A percentile compares a stretch with the other conserved stretches of the same genome.
Evolutionary conservation across 1,140 invertebrate genomes (phyloP).

Genomic region (Dryas iulia): DNA sequence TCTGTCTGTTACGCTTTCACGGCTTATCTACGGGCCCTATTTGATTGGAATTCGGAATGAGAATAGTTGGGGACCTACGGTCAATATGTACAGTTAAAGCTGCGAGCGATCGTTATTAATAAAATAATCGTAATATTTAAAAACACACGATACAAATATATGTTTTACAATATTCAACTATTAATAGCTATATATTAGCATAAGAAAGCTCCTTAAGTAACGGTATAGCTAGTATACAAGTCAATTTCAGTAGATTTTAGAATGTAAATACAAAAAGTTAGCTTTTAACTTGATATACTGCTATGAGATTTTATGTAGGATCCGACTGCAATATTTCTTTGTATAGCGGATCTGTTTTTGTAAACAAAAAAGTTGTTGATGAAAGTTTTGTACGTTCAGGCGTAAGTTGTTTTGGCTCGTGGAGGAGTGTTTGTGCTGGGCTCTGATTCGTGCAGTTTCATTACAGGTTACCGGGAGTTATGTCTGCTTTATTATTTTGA

Average conservation of each 20-base stretch:
- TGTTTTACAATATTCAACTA: too few relatives aligned
- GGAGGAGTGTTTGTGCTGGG: slow-evolving; percentile 17
- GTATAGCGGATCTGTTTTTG: slow-evolving; percentile 4
- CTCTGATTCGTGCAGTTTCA: slow-evolving; percentile 15
- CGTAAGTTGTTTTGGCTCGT: slow-evolving; percentile 18
- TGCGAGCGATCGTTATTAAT: too few relatives aligned
- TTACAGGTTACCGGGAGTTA: slow-evolving; percentile 21
- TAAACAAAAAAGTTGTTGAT: slow-evolving; percentile 18
- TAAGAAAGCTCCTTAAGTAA: too few relatives aligned
- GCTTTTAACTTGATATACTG: slow-evolving; percentile 4
- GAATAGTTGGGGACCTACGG: too few relatives aligned
- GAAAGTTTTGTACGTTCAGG: slow-evolving; percentile 14
- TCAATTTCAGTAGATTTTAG: not conserved
- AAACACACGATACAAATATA: too few relatives aligned
- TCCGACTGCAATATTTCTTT: slow-evolving; percentile 8
- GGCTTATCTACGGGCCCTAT: too few relatives aligned
- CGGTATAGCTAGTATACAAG: not conserved
- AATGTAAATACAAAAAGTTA: not conserved
- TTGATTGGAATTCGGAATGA: too few relatives aligned
- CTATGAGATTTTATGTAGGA: slow-evolving; percentile 1
- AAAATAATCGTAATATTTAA: too few relatives aligned
- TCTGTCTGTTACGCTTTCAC: too few relatives aligned
- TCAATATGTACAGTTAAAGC: too few relatives aligned
- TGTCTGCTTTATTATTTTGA: slow-evolving; percentile 25
- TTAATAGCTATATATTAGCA: too few relatives aligned